phyloP scores from a whole-genome alignment of 2,113 vertebrate genomes.

The Cepphus grylle region DNA sequence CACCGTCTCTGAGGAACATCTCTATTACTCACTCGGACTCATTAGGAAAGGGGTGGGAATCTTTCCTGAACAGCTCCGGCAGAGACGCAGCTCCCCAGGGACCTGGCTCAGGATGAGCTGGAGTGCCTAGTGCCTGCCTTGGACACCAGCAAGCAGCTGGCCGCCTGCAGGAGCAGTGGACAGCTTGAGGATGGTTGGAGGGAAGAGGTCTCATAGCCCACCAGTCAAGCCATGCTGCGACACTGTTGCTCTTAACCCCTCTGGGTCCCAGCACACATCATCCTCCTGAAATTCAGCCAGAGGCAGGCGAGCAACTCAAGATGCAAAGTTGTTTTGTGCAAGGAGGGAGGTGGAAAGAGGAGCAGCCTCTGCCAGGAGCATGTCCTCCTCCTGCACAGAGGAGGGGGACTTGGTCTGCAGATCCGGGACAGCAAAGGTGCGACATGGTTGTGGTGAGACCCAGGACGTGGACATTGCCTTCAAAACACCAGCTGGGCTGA shows the following conservation, averaged over 20 bases:
- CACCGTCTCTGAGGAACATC: conserved; percentile 6
- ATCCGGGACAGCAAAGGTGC: neutral
- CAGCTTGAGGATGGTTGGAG: neutral
- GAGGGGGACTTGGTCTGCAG: neutral
- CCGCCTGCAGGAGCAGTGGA: neutral
- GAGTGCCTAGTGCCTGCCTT: neutral
- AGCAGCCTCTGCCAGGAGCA: neutral
- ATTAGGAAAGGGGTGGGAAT: conserved; percentile 31
- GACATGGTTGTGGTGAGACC: rapidly evolving
- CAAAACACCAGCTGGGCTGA: rapidly evolving
- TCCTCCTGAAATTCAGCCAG: neutral
- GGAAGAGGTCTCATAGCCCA: neutral
- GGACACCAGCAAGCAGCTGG: neutral
- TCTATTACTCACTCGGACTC: neutral
- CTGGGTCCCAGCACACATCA: neutral
- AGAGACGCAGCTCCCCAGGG: neutral
- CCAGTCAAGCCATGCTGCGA: neutral
- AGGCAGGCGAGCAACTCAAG: neutral
- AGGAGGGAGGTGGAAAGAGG: neutral
- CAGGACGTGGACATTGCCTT: rapidly evolving
- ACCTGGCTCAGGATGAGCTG: neutral
- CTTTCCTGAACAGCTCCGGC: neutral
- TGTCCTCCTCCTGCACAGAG: neutral
- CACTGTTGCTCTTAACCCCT: neutral
- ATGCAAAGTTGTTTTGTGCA: neutral